These are phyloP conservation scores for Silurus meridionalis DNA, from an alignment of 2,113 vertebrate species.

Conservation along the genomic window DNA sequence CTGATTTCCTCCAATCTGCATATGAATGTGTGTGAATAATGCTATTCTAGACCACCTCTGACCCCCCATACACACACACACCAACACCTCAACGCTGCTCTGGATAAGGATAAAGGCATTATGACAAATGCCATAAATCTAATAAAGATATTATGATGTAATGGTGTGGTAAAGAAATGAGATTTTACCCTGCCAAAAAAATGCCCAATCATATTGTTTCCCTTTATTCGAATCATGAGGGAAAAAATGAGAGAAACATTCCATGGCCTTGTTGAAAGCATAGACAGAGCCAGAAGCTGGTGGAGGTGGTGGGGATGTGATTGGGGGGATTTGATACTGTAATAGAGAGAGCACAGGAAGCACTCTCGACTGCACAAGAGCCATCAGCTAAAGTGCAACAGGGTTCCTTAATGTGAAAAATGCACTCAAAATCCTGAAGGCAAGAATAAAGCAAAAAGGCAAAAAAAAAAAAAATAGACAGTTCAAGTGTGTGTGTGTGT, in stretches of 20 bases:
- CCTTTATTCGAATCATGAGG: background rate
- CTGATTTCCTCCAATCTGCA: background rate
- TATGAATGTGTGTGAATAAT: background rate
- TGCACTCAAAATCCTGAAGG: background rate
- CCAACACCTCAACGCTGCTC: too few species aligned
- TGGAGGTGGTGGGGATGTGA: too few species aligned
- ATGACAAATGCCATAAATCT: background rate
- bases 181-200: background rate
- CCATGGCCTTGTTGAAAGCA: background rate
- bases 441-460: background rate
- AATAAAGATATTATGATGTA: background rate
- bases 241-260: background rate
- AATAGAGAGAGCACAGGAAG: background rate
- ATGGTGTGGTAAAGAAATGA: background rate
- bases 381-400: background rate
- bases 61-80: too few species aligned
- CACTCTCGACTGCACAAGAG: background rate
- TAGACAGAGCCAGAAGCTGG: background rate
- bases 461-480: background rate
- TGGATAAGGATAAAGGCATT: too few species aligned
- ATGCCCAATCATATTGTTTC: background rate
- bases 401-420: background rate
- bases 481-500: background rate
- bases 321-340: background rate
- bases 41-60: background rate